These are phyloP conservation scores for Zoroaster sp. DNA, from an alignment of 53 echinoderm and acorn worm species.

Conservation along the genomic window DNA sequence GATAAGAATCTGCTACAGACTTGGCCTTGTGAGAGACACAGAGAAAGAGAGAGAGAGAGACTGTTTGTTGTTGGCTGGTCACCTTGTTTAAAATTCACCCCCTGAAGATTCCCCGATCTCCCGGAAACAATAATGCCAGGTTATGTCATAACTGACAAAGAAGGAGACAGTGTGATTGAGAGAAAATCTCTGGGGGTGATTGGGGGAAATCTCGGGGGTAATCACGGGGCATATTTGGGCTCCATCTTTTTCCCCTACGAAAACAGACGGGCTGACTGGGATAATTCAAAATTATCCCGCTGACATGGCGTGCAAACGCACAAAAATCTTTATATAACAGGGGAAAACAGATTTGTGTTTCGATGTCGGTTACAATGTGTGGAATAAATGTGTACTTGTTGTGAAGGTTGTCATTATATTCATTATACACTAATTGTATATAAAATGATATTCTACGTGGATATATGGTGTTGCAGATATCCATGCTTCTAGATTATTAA, in stretches of 20 bases:
- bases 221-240: background rate
- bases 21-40: background rate
- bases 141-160: background rate
- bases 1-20: slow-evolving; percentile 12
- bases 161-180: background rate
- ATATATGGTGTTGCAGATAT: too few species aligned
- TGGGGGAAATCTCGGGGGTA: slow-evolving; percentile 28
- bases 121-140: background rate
- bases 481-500: too few species aligned
- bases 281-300: background rate
- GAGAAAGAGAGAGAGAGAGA: background rate
- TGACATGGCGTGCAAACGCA: background rate
- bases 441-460: too few species aligned
- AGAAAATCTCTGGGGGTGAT: background rate
- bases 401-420: too few species aligned
- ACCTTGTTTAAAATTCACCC: slow-evolving; percentile 33
- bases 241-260: background rate
- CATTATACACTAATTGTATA: too few species aligned
- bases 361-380: too few species aligned
- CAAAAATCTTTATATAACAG: too few species aligned
- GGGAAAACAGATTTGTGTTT: too few species aligned
- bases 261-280: background rate
- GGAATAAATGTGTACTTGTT: too few species aligned
- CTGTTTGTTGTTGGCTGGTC: background rate
- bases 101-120: background rate